Conservation (phyloP, 1,140 invertebrate species). For the Protaetia brevitarsis region DNA sequence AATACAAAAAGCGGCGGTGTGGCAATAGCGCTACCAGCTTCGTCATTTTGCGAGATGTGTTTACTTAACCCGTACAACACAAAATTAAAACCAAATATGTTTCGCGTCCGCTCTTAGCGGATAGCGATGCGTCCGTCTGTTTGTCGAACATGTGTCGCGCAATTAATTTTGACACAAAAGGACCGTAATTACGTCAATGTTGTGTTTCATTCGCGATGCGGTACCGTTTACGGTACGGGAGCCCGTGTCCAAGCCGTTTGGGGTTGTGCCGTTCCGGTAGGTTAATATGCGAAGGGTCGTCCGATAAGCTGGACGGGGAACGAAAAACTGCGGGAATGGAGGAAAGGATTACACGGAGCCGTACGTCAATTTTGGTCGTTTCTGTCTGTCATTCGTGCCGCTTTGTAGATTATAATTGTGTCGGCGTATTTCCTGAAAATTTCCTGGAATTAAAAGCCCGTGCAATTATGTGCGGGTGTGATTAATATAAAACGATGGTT, state of each 20-base stretch:
- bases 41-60: not conserved
- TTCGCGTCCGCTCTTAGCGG: not conserved
- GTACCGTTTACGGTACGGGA: not conserved
- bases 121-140: not conserved
- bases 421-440: not conserved
- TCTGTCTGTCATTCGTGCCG: not conserved
- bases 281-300: no score
- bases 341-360: not conserved
- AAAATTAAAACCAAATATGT: slow-evolving; percentile 17
- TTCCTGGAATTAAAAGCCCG: not conserved
- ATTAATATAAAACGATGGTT: no score
- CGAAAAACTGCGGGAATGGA: not conserved
- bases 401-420: no score
- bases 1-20: slow-evolving; percentile 2
- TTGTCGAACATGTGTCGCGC: slow-evolving; percentile 11
- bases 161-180: slow-evolving; percentile 13
- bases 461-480: no score
- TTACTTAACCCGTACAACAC: not conserved
- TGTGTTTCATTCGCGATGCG: slow-evolving; percentile 1
- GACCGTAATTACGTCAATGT: slow-evolving; percentile 13
- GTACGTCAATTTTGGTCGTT: not conserved
- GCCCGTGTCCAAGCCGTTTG: no score
- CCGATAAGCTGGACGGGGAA: not conserved
- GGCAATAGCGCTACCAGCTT: not conserved
- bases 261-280: no score